Evolutionary conservation across 2,888 invertebrate species (phyloP).

Genomic region (Sinotaia quadrata): DNA sequence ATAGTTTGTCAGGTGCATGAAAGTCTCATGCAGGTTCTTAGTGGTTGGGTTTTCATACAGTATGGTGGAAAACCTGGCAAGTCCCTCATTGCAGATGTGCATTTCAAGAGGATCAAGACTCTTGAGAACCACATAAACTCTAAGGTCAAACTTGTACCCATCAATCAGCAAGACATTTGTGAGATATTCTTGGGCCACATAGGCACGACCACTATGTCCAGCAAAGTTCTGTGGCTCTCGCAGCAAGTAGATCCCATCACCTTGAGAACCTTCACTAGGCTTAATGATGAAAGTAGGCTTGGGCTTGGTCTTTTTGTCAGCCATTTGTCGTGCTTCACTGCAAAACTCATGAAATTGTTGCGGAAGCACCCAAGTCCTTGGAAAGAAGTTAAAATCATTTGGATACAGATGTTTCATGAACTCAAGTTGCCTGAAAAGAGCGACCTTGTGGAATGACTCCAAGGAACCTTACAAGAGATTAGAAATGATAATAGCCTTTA

Average conservation of each 20-base stretch:
- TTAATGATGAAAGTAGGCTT: constrained; percentile 73
- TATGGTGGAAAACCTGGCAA: constrained; percentile 74
- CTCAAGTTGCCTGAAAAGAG: constrained; percentile 72
- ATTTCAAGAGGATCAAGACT: constrained; percentile 73
- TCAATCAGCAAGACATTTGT: constrained; percentile 72
- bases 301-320: constrained; percentile 45
- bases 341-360: constrained; percentile 70
- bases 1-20: constrained; percentile 75
- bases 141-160: constrained; percentile 73
- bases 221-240: constrained; percentile 69
- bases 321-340: constrained; percentile 49
- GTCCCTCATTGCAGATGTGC: constrained; percentile 69
- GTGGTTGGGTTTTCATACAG: constrained; percentile 72
- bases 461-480: constrained; percentile 70
- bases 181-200: constrained; percentile 73
- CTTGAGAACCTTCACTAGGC: constrained; percentile 74
- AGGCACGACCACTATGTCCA: constrained; percentile 43
- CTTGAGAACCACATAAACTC: constrained; percentile 73
- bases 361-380: constrained; percentile 74
- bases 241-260: constrained; percentile 74
- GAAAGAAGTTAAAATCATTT: constrained; percentile 73
- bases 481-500: too few relatives aligned
- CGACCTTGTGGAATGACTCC: constrained; percentile 73
- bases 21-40: constrained; percentile 72
- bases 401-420: constrained; percentile 73